These are phyloP conservation scores for Liparis tanakae DNA, from an alignment of 2,797 vertebrate species.

Conservation along the genomic window DNA sequence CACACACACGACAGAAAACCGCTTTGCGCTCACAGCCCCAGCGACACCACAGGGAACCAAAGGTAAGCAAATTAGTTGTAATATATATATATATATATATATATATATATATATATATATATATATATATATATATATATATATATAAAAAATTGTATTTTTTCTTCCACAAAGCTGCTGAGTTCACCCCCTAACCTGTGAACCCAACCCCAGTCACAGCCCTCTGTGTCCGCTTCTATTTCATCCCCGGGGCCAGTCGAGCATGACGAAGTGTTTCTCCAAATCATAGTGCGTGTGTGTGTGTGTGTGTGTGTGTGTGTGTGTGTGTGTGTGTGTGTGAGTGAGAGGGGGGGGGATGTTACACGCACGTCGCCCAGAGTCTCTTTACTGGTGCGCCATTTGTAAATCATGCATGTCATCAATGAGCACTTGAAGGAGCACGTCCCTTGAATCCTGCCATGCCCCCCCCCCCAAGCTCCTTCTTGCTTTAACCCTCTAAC, in stretches of 20 bases:
- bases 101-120: no score
- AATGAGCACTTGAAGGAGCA: constrained; percentile 12
- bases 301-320: no score
- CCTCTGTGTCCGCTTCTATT: constrained; percentile 64
- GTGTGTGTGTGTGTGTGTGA: no score
- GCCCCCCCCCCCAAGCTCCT: neutral
- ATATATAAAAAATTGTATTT: no score
- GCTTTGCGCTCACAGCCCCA: neutral
- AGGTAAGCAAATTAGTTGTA: neutral
- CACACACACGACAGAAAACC: neutral
- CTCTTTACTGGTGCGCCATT: constrained; percentile 15
- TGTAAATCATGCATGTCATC: constrained; percentile 49
- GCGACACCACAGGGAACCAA: neutral
- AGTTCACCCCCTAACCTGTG: constrained; percentile 42
- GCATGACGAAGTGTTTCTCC: constrained; percentile 64
- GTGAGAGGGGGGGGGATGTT: no score
- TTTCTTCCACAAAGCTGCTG: constrained; percentile 25
- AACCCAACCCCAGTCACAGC: constrained; percentile 33
- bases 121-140: no score
- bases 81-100: no score
- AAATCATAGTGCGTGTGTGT: constrained; percentile 17
- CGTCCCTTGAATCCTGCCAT: neutral
- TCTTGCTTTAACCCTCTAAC: neutral
- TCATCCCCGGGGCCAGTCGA: constrained; percentile 63
- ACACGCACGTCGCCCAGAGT: constrained; percentile 26